Percentiles rank a stretch among this genome's conserved stretches.
These are phyloP conservation scores for Galeopterus variegatus DNA, from an alignment of 2,113 vertebrate genomes.

Conservation along the genomic window DNA sequence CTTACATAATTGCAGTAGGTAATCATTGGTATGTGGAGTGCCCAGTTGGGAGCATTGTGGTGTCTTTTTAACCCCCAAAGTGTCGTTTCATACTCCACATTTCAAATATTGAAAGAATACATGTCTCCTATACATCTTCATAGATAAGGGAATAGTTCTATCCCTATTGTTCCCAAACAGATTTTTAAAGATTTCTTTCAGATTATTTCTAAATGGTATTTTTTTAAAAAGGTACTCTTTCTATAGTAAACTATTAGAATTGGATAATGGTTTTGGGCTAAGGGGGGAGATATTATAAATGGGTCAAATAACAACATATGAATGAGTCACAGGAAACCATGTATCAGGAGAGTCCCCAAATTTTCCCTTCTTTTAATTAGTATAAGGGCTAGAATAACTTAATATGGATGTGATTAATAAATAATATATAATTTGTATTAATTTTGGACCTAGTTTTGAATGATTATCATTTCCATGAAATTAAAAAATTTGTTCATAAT, in stretches of 20 bases:
- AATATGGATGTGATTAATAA: neutral
- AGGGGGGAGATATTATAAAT: neutral
- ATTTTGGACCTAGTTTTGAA: slow-evolving; percentile 19
- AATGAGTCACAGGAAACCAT: neutral
- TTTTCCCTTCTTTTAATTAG: neutral
- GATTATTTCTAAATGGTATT: slow-evolving; percentile 35
- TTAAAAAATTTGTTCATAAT: neutral
- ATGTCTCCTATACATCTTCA: neutral
- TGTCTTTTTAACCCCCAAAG: neutral
- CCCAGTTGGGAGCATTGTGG: neutral
- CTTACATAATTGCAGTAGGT: neutral
- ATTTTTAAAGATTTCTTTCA: neutral
- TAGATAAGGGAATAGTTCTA: neutral
- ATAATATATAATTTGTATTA: neutral
- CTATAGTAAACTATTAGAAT: neutral
- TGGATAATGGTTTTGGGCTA: neutral
- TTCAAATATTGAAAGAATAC: neutral
- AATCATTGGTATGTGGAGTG: neutral
- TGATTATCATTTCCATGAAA: slow-evolving; percentile 7
- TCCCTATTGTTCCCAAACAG: slow-evolving; percentile 15
- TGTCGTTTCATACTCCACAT: neutral
- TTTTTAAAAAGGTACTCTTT: neutral
- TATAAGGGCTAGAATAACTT: neutral
- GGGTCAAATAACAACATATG: neutral
- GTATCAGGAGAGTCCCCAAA: neutral